Evolutionary conservation across 1,140 invertebrate species (phyloP).

Genomic region (Kradibia gibbosae): DNA sequence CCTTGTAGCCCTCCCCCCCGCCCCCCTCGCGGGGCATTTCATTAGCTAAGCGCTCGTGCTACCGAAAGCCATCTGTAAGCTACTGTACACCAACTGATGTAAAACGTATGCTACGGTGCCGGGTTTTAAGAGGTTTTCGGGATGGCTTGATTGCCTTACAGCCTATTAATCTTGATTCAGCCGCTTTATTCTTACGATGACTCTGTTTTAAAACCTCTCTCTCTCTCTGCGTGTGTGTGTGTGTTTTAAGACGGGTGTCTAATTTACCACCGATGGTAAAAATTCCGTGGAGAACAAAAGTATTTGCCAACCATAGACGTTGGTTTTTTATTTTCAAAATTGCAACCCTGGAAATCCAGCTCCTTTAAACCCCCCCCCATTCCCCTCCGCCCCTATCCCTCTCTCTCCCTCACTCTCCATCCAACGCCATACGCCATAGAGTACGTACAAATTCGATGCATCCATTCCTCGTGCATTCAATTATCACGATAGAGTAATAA

Average conservation of each 20-base stretch:
- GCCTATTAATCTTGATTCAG: slow-evolving; percentile 31
- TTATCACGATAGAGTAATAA: no score
- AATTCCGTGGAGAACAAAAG: background rate
- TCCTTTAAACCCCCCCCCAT: no score
- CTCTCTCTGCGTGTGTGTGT: no score
- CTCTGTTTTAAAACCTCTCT: background rate
- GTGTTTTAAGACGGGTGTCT: no score
- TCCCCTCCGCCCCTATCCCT: no score
- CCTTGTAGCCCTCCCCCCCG: background rate
- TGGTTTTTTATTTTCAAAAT: background rate
- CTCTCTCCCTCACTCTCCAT: no score
- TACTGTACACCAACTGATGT: slow-evolving; percentile 13
- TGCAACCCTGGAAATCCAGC: no score
- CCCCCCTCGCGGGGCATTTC: slow-evolving; percentile 4
- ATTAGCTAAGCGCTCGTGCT: slow-evolving; percentile 20
- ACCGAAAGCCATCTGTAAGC: slow-evolving; percentile 17
- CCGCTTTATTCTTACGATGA: slow-evolving; percentile 11
- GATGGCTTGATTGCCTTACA: slow-evolving; percentile 17
- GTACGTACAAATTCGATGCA: no score
- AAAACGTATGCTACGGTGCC: slow-evolving; percentile 28
- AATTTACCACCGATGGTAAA: background rate
- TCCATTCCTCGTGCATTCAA: no score
- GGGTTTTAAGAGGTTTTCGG: no score
- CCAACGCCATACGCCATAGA: no score
- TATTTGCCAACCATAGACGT: background rate